These are phyloP conservation scores for Cydia fagiglandana DNA, from an alignment of 1,140 invertebrate species.

Conservation along the genomic window DNA sequence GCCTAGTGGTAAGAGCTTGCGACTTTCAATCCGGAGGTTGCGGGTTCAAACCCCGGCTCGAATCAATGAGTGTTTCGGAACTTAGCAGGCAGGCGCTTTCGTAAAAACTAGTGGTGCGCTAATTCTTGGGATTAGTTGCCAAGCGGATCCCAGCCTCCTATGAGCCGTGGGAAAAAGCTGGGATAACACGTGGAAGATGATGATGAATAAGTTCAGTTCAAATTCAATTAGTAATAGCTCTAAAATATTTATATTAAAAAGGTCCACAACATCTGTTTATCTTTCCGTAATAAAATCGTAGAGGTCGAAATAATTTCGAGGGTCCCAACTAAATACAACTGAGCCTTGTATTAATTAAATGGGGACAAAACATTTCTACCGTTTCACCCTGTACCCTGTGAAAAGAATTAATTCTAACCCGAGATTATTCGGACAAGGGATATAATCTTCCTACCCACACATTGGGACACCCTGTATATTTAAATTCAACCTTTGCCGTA, in stretches of 20 bases:
- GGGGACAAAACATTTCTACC: slow-evolving; percentile 15
- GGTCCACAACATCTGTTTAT: not conserved
- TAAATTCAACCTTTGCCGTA: not conserved
- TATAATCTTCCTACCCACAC: not conserved
- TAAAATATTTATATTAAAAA: slow-evolving; percentile 5
- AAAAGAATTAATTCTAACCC: slow-evolving; percentile 14
- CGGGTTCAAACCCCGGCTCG: too few species aligned
- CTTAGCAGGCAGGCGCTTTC: too few species aligned
- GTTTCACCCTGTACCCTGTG: slow-evolving; percentile 7
- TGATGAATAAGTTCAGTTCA: too few species aligned
- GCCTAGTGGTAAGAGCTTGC: too few species aligned
- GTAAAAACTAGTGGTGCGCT: too few species aligned
- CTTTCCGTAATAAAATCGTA: not conserved
- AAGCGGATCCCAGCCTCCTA: too few species aligned
- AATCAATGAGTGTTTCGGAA: too few species aligned
- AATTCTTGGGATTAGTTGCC: too few species aligned
- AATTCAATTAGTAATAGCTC: not conserved
- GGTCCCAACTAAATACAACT: slow-evolving; percentile 8
- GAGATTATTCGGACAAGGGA: not conserved
- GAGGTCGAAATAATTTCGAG: slow-evolving; percentile 16
- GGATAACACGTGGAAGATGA: too few species aligned
- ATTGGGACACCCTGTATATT: not conserved
- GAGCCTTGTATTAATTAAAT: slow-evolving; percentile 10
- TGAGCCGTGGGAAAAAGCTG: too few species aligned
- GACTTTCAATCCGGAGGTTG: too few species aligned